A percentile compares a stretch with the other conserved stretches of the same genome.
These are phyloP conservation scores for Diploscapter pachys DNA, from an alignment of 1,140 invertebrate species.

Conservation along the genomic window DNA sequence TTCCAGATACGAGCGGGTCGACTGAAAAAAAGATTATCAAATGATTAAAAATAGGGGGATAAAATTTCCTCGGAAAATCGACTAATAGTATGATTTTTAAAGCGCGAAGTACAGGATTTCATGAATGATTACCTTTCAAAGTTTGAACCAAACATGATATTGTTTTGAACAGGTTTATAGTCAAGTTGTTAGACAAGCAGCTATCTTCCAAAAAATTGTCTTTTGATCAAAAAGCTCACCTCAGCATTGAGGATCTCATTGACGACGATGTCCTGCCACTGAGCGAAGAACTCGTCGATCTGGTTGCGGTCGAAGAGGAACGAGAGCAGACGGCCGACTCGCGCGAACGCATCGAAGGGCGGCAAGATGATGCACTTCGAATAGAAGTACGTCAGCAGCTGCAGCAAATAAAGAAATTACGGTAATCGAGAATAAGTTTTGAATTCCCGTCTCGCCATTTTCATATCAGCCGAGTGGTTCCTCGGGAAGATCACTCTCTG, in stretches of 20 bases:
- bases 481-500: constrained; percentile 8
- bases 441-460: background rate
- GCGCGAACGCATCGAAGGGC: constrained; percentile 1
- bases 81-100: too few relatives aligned
- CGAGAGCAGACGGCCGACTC: constrained; percentile 10
- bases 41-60: too few relatives aligned
- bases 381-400: constrained; percentile 14
- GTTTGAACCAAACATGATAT: too few relatives aligned
- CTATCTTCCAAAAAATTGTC: too few relatives aligned
- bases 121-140: too few relatives aligned
- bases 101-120: too few relatives aligned
- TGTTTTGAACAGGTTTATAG: too few relatives aligned
- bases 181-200: too few relatives aligned
- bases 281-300: constrained; percentile 8
- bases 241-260: background rate
- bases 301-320: background rate
- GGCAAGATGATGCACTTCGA: constrained; percentile 1
- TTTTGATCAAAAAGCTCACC: background rate
- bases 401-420: background rate
- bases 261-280: constrained; percentile 3
- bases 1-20: too few relatives aligned
- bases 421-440: background rate
- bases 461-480: constrained; percentile 9
- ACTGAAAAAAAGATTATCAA: too few relatives aligned
- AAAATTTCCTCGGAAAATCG: too few relatives aligned